Conservation (phyloP, 2,888 invertebrate genomes). For the Cynaeus angustus region DNA sequence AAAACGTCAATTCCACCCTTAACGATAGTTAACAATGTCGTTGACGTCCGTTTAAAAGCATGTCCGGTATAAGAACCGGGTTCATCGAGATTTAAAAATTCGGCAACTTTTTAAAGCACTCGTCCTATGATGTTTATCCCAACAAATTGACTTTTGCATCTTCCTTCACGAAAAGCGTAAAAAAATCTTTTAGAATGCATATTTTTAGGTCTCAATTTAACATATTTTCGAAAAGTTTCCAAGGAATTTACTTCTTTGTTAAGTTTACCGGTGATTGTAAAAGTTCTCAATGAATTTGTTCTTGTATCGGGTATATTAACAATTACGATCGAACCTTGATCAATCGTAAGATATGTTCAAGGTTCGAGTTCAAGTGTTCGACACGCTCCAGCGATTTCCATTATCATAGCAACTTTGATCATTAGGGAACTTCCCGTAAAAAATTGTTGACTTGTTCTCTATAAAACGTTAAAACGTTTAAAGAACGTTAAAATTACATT, state of each 20-base stretch:
- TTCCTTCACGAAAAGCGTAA: background rate
- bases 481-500: too few species aligned
- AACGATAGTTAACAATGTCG: background rate
- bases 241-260: background rate
- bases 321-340: conserved; percentile 37
- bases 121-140: background rate
- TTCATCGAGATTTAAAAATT: background rate
- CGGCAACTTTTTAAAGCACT: background rate
- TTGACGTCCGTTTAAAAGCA: background rate
- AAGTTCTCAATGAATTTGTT: conserved; percentile 37
- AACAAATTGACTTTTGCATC: background rate
- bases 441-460: background rate
- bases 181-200: background rate
- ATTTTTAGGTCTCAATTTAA: background rate
- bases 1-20: background rate
- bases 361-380: conserved; percentile 51
- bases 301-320: conserved; percentile 45
- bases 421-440: conserved; percentile 24
- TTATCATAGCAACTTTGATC: conserved; percentile 49
- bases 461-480: too few species aligned
- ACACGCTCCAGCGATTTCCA: conserved; percentile 28
- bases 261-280: conserved; percentile 42
- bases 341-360: conserved; percentile 42
- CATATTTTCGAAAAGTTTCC: background rate
- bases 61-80: background rate